Evolutionary conservation across 2,113 vertebrate species (phyloP).

Genomic region (Lampris megalopsis): DNA sequence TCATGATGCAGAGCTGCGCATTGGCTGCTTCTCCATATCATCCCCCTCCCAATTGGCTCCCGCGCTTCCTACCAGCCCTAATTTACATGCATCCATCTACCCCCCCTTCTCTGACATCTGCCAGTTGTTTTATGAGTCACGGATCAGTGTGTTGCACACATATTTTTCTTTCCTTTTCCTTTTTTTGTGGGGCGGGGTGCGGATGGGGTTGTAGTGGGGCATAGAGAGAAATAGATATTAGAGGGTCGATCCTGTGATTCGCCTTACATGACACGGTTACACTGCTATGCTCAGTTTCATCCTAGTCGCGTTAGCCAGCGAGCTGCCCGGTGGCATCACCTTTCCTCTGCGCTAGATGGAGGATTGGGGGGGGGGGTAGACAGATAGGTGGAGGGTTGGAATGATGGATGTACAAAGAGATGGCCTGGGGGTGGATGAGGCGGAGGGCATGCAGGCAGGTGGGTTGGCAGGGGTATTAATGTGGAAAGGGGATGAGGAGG

Average conservation of each 20-base stretch:
- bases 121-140: conserved; percentile 58
- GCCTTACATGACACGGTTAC: conserved; percentile 33
- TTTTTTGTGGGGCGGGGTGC: neutral
- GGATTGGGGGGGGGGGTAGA: conserved; percentile 10
- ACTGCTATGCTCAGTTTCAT: conserved; percentile 23
- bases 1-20: conserved; percentile 81
- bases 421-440: conserved; percentile 11
- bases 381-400: conserved; percentile 16
- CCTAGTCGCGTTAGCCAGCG: neutral
- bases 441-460: conserved; percentile 37
- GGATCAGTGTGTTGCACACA: conserved; percentile 5
- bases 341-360: conserved; percentile 28
- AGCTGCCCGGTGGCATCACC: conserved; percentile 17
- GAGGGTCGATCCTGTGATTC: conserved; percentile 28
- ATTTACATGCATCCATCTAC: conserved; percentile 65
- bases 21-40: conserved; percentile 77
- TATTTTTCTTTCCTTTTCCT: conserved; percentile 3
- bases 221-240: conserved; percentile 45
- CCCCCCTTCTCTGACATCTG: conserved; percentile 61
- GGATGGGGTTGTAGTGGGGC: neutral
- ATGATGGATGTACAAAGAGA: neutral
- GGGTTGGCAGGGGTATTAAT: conserved; percentile 48
- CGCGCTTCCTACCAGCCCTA: conserved; percentile 56
- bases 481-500: conserved; percentile 42
- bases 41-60: conserved; percentile 67